Percentiles rank a stretch among this genome's conserved stretches.
Evolutionary conservation across 2,888 invertebrate genomes (phyloP).

Genomic region (Siphonodentalium dalli): DNA sequence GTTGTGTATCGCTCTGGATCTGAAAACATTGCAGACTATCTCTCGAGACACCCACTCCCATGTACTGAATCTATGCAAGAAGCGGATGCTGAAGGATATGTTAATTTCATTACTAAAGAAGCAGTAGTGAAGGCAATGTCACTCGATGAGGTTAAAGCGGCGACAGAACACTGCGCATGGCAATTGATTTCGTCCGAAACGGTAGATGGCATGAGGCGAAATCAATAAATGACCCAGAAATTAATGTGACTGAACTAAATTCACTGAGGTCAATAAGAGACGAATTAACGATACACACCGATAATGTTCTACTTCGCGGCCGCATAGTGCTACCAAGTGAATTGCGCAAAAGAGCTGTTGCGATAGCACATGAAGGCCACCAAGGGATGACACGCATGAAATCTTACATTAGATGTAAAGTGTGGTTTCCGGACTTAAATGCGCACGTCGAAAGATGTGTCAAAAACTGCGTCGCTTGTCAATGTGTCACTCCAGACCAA

Average conservation of each 20-base stretch:
- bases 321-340: conserved; percentile 20
- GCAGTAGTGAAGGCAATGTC: conserved; percentile 34
- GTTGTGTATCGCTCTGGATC: too few species aligned
- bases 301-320: conserved; percentile 19
- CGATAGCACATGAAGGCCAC: conserved; percentile 37
- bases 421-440: conserved; percentile 35
- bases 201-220: conserved; percentile 26
- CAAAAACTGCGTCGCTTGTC: conserved; percentile 22
- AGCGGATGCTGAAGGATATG: conserved; percentile 36
- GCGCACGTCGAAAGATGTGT: conserved; percentile 19
- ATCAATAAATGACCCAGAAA: conserved; percentile 11
- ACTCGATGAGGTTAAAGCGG: conserved; percentile 31
- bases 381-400: conserved; percentile 35
- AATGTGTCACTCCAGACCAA: conserved; percentile 14
- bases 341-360: conserved; percentile 21
- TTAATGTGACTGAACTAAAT: conserved; percentile 17
- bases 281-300: conserved; percentile 20
- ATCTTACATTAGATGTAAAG: conserved; percentile 26
- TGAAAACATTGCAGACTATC: too few species aligned
- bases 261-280: conserved; percentile 16
- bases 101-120: conserved; percentile 26
- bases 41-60: conserved; percentile 30
- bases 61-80: conserved; percentile 2
- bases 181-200: conserved; percentile 18
- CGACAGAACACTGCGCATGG: conserved; percentile 27